phyloP scores from a whole-genome alignment of 2,888 invertebrate species.

The Drosophila subsilvestris region DNA sequence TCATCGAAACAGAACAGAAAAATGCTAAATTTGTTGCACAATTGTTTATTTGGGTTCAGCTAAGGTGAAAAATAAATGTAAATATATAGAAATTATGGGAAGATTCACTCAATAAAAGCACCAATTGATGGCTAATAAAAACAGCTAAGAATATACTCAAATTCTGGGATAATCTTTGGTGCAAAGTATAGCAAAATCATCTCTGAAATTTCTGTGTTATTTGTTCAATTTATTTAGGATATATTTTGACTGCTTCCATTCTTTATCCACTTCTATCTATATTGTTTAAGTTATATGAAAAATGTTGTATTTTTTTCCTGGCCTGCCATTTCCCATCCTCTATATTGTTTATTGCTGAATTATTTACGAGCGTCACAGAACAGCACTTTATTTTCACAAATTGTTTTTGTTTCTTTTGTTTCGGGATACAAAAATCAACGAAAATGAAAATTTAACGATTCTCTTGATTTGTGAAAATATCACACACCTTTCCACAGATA shows the following conservation, averaged over 20 bases:
- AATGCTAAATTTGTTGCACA: constrained; percentile 55
- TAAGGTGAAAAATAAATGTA: background rate
- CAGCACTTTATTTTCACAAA: constrained; percentile 4
- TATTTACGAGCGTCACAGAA: constrained; percentile 28
- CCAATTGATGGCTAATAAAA: background rate
- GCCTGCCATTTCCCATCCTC: constrained; percentile 2
- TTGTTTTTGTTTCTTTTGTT: background rate
- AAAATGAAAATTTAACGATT: background rate
- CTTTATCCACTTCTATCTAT: background rate
- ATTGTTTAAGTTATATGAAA: too few relatives aligned
- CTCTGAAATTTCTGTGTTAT: too few relatives aligned
- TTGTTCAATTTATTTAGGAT: background rate
- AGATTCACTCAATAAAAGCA: background rate
- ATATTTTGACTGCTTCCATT: background rate
- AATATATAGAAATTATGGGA: background rate
- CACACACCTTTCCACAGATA: background rate
- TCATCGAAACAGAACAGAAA: constrained; percentile 23
- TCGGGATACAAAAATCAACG: background rate
- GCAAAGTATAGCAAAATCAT: background rate
- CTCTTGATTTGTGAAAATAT: constrained; percentile 34
- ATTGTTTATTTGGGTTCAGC: constrained; percentile 8
- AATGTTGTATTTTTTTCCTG: too few relatives aligned
- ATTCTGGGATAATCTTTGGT: constrained; percentile 13
- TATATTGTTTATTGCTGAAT: constrained; percentile 12
- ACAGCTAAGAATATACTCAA: constrained; percentile 1